Evolutionary conservation across 2,797 vertebrate genomes (phyloP).

Genomic region (Platyrinchus mystaceus): DNA sequence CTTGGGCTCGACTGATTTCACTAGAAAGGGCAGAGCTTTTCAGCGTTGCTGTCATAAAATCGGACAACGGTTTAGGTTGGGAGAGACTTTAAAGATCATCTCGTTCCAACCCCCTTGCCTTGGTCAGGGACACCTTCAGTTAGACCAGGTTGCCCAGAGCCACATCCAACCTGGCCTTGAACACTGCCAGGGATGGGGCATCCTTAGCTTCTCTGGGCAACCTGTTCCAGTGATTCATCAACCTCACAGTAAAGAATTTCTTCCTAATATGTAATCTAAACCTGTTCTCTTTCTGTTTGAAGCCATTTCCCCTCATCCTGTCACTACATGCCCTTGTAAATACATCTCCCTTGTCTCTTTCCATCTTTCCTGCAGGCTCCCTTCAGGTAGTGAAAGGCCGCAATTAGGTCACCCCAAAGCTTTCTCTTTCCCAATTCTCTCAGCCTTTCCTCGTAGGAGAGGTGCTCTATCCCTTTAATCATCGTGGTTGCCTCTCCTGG

Average conservation of each 20-base stretch:
- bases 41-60: fast-evolving
- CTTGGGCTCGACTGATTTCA: background rate
- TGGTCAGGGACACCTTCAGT: fast-evolving
- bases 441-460: background rate
- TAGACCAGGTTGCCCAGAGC: fast-evolving
- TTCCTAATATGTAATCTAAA: background rate
- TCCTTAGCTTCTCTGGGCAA: fast-evolving
- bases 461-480: background rate
- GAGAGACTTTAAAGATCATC: background rate
- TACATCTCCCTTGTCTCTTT: background rate
- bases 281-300: background rate
- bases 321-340: background rate
- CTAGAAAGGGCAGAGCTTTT: background rate
- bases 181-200: background rate
- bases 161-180: background rate
- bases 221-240: background rate
- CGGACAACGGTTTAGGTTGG: background rate
- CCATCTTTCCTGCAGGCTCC: background rate
- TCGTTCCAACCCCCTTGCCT: fast-evolving
- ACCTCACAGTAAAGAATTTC: background rate
- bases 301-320: background rate
- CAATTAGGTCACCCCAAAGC: background rate
- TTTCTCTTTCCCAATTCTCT: background rate
- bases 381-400: background rate
- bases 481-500: background rate